Percentiles rank a stretch among this genome's conserved stretches.
Conservation (phyloP, 2,888 invertebrate species). For the Cloeon dipterum region DNA sequence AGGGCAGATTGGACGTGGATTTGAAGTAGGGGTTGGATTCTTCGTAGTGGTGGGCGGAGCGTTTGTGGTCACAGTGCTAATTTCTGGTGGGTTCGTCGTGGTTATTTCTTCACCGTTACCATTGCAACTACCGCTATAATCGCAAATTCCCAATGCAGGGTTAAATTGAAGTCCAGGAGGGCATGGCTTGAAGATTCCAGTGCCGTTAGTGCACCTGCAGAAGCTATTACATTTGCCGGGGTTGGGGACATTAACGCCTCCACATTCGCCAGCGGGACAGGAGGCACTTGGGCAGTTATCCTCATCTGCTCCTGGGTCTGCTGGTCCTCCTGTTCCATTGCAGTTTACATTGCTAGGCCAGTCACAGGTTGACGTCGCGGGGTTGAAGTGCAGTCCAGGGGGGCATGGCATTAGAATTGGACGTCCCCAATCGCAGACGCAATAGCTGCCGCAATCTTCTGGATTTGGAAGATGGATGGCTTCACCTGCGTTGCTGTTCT, state of each 20-base stretch:
- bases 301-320: background rate
- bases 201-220: conserved; percentile 1
- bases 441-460: background rate
- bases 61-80: too few relatives aligned
- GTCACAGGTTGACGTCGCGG: background rate
- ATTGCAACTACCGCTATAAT: background rate
- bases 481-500: background rate
- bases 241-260: background rate
- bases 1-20: too few relatives aligned
- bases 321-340: background rate
- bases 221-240: background rate
- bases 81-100: too few relatives aligned
- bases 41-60: too few relatives aligned
- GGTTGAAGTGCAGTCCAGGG: background rate
- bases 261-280: background rate
- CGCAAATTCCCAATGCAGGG: background rate
- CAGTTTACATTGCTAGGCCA: background rate
- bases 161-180: background rate
- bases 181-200: background rate
- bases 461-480: background rate
- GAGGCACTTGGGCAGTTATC: too few relatives aligned
- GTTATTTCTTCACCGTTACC: too few relatives aligned
- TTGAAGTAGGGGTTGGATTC: too few relatives aligned
- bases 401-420: background rate
- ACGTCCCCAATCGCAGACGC: background rate